Conservation (phyloP, 1,140 invertebrate genomes). For the Lamellibrachia luymesi region DNA sequence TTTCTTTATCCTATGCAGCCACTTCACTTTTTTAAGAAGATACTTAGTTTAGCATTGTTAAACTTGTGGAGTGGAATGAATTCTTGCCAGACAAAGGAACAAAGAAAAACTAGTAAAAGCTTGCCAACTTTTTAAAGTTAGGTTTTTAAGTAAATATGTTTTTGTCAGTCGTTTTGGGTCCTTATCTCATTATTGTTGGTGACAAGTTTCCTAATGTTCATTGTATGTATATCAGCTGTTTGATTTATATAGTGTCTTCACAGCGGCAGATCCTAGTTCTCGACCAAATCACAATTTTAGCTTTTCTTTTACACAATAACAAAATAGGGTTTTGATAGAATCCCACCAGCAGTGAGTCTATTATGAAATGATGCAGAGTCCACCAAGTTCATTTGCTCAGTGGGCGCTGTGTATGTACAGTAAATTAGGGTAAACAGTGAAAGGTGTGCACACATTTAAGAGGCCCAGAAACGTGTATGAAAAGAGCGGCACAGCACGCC, state of each 20-base stretch:
- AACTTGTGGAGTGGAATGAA: neutral
- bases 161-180: neutral
- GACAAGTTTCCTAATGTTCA: too few species aligned
- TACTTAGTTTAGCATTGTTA: neutral
- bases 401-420: neutral
- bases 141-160: neutral
- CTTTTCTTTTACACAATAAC: neutral
- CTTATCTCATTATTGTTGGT: too few species aligned
- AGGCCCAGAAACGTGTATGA: neutral
- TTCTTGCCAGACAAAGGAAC: neutral
- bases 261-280: neutral
- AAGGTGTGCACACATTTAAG: neutral
- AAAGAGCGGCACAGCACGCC: neutral
- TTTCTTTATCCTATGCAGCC: neutral
- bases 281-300: neutral
- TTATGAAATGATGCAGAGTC: neutral
- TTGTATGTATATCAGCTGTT: too few species aligned
- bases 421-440: neutral
- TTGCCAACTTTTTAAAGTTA: neutral
- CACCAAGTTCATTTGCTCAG: neutral
- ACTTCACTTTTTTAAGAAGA: neutral
- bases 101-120: slow-evolving; percentile 9
- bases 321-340: too few species aligned
- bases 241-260: neutral
- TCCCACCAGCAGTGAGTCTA: neutral